These are phyloP conservation scores for Aptenodytes patagonicus DNA, from an alignment of 2,113 vertebrate genomes.

Conservation along the genomic window DNA sequence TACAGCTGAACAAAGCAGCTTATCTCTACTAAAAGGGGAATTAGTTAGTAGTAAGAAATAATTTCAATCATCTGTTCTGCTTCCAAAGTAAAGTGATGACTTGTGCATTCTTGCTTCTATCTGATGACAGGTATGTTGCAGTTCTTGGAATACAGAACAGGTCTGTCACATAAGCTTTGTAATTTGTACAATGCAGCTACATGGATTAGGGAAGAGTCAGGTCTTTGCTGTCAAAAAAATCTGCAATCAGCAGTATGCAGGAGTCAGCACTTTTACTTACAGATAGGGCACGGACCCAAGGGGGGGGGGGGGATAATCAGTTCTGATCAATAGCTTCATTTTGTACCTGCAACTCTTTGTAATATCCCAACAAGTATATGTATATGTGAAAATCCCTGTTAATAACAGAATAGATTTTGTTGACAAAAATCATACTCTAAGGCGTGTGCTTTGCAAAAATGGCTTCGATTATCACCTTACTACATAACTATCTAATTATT, in stretches of 20 bases:
- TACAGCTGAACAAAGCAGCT: slow-evolving; percentile 80
- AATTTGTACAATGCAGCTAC: slow-evolving; percentile 73
- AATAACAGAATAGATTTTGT: not conserved
- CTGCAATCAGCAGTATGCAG: slow-evolving; percentile 61
- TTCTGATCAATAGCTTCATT: slow-evolving; percentile 71
- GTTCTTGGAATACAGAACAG: slow-evolving; percentile 69
- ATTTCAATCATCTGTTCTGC: slow-evolving; percentile 78
- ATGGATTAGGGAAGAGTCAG: slow-evolving; percentile 75
- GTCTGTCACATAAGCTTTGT: slow-evolving; percentile 75
- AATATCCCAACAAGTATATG: not conserved
- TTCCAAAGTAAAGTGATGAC: slow-evolving; percentile 73
- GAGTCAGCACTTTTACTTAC: slow-evolving; percentile 72
- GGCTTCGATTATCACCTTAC: not conserved
- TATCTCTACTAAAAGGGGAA: slow-evolving; percentile 81
- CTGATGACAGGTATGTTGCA: slow-evolving; percentile 75
- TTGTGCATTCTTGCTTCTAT: slow-evolving; percentile 65
- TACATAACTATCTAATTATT: not conserved
- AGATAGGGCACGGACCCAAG: slow-evolving; percentile 56
- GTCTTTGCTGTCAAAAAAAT: slow-evolving; percentile 72
- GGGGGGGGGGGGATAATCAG: not conserved
- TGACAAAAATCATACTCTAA: not conserved
- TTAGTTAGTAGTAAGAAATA: slow-evolving; percentile 80
- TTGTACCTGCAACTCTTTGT: not conserved
- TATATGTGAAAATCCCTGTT: not conserved
- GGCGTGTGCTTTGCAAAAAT: not conserved